These are phyloP conservation scores for Pyrrhia umbra DNA, from an alignment of 2,888 invertebrate species.

Conservation along the genomic window DNA sequence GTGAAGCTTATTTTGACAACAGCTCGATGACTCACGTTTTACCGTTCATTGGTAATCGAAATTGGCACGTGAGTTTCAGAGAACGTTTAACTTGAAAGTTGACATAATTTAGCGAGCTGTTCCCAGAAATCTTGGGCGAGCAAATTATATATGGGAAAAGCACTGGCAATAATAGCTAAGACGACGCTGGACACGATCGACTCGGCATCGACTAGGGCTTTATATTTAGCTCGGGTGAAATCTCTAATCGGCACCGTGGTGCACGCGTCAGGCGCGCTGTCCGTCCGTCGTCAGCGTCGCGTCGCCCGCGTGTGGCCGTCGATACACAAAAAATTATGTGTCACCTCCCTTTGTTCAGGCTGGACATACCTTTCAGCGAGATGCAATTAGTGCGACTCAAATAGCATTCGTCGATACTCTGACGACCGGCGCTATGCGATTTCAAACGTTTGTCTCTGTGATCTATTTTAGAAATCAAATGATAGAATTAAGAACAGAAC, in stretches of 20 bases:
- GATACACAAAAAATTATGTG: slow-evolving; percentile 88
- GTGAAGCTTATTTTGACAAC: slow-evolving; percentile 62
- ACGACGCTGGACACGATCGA: slow-evolving; percentile 66
- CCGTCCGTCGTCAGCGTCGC: slow-evolving; percentile 82
- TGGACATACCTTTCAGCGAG: slow-evolving; percentile 90
- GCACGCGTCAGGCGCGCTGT: slow-evolving; percentile 82
- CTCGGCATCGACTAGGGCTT: slow-evolving; percentile 70
- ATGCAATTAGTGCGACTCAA: slow-evolving; percentile 89
- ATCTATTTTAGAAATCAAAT: slow-evolving; percentile 89
- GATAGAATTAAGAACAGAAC: slow-evolving; percentile 76
- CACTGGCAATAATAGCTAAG: slow-evolving; percentile 56
- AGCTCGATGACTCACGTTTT: slow-evolving; percentile 61
- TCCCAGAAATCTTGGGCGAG: slow-evolving; percentile 59
- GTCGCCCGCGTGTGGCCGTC: slow-evolving; percentile 86
- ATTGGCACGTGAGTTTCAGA: slow-evolving; percentile 65
- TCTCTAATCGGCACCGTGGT: slow-evolving; percentile 86
- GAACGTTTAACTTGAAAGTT: slow-evolving; percentile 66
- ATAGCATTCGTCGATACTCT: slow-evolving; percentile 87
- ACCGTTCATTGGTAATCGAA: slow-evolving; percentile 61
- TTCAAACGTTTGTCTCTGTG: slow-evolving; percentile 85
- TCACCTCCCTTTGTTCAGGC: slow-evolving; percentile 89
- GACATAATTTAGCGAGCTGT: slow-evolving; percentile 57
- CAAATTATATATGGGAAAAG: slow-evolving; percentile 66
- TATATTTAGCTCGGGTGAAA: slow-evolving; percentile 89
- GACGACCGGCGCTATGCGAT: slow-evolving; percentile 83